Evolutionary conservation across 2,113 vertebrate genomes (phyloP).

Genomic region (Camelus dromedarius): DNA sequence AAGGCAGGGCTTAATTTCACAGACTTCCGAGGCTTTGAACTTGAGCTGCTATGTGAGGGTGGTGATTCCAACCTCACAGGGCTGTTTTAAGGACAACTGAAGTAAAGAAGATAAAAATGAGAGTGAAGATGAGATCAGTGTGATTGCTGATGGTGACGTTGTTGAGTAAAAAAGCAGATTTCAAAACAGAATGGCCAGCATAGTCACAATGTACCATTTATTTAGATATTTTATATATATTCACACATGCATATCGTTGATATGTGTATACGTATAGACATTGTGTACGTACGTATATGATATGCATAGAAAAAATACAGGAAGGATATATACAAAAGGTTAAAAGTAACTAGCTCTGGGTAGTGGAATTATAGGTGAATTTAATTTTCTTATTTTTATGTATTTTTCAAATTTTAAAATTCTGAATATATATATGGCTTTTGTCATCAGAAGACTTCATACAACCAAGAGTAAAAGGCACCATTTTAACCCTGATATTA

Average conservation of each 20-base stretch:
- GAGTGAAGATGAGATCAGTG: not conserved
- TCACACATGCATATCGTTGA: not conserved
- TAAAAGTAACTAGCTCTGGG: not conserved
- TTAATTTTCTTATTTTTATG: not conserved
- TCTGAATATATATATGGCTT: not conserved
- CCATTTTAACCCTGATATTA: not conserved
- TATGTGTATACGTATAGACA: not conserved
- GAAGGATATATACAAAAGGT: not conserved
- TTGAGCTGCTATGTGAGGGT: not conserved
- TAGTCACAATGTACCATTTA: not conserved
- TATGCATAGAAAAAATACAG: not conserved
- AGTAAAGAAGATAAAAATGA: not conserved
- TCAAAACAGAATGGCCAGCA: not conserved
- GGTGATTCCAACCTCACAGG: not conserved
- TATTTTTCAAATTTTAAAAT: slow-evolving; percentile 4
- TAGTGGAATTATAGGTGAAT: not conserved
- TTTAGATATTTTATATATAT: not conserved
- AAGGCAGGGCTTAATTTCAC: not conserved
- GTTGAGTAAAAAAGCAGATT: not conserved
- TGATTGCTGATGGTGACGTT: not conserved
- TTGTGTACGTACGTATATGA: not conserved
- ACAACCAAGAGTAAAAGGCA: not conserved
- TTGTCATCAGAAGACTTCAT: not conserved
- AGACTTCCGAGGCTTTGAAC: not conserved
- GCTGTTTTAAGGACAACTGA: not conserved